These are phyloP conservation scores for Phalacrocorax carbo DNA, from an alignment of 2,113 vertebrate genomes.

Conservation along the genomic window DNA sequence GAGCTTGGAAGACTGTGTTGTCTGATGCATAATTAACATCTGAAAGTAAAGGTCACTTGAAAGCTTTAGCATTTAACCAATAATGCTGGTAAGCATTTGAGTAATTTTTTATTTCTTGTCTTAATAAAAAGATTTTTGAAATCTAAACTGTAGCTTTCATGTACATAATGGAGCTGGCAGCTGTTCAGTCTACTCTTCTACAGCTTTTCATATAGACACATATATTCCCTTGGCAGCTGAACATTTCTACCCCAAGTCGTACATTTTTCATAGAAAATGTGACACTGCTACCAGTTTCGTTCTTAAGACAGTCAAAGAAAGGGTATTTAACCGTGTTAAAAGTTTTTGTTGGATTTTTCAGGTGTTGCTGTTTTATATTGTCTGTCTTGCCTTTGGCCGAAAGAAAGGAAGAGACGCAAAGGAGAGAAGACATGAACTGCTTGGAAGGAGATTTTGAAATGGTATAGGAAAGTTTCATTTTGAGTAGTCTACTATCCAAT, in stretches of 20 bases:
- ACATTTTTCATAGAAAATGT: background rate
- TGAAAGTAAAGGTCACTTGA: constrained; percentile 5
- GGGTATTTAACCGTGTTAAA: background rate
- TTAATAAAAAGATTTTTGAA: background rate
- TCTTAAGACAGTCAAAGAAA: background rate
- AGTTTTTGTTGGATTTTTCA: background rate
- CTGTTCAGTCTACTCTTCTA: background rate
- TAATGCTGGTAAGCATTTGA: background rate
- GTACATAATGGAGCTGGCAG: background rate
- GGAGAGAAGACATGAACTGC: background rate
- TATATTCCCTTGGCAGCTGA: background rate
- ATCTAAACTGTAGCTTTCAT: background rate
- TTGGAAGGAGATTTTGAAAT: background rate
- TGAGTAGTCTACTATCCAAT: background rate
- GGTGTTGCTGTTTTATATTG: background rate
- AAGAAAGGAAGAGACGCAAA: background rate
- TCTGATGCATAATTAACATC: background rate
- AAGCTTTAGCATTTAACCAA: background rate
- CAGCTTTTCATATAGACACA: background rate
- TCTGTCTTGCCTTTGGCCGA: background rate
- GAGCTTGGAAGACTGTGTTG: background rate
- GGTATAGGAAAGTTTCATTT: background rate
- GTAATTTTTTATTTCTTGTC: background rate
- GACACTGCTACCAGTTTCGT: background rate
- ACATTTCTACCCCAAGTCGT: background rate